Evolutionary conservation across 1,140 invertebrate genomes (phyloP).

Genomic region (Adelges cooleyi): DNA sequence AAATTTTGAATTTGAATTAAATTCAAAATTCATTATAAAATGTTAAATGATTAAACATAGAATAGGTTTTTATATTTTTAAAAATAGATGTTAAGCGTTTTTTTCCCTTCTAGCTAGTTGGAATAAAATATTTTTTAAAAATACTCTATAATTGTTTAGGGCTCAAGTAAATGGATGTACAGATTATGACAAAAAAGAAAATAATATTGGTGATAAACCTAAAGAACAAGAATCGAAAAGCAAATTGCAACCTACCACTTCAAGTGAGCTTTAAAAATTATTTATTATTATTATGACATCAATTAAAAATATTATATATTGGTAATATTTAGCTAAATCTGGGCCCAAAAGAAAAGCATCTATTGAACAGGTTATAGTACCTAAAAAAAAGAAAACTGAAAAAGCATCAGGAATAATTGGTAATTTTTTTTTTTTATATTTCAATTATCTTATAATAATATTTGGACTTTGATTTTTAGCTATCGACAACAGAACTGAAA

Average conservation of each 20-base stretch:
- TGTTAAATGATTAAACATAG: no score
- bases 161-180: no score
- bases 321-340: background rate
- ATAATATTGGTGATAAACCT: background rate
- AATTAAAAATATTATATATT: background rate
- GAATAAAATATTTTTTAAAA: no score
- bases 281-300: background rate
- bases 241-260: background rate
- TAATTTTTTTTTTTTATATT: background rate
- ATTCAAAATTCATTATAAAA: no score
- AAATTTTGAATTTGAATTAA: no score
- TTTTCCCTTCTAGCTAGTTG: no score
- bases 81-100: no score
- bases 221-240: background rate
- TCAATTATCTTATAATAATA: background rate
- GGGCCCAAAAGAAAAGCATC: background rate
- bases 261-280: background rate
- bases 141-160: no score
- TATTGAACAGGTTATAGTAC: background rate
- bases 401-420: slow-evolving; percentile 6
- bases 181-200: no score
- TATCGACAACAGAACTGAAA: slow-evolving; percentile 5
- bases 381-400: slow-evolving; percentile 2
- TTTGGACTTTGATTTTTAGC: background rate
- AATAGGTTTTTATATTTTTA: no score